Percentiles rank a stretch among this genome's conserved stretches.
Conservation (phyloP, 2,888 invertebrate genomes). For the Drosophila atroscutellata region DNA sequence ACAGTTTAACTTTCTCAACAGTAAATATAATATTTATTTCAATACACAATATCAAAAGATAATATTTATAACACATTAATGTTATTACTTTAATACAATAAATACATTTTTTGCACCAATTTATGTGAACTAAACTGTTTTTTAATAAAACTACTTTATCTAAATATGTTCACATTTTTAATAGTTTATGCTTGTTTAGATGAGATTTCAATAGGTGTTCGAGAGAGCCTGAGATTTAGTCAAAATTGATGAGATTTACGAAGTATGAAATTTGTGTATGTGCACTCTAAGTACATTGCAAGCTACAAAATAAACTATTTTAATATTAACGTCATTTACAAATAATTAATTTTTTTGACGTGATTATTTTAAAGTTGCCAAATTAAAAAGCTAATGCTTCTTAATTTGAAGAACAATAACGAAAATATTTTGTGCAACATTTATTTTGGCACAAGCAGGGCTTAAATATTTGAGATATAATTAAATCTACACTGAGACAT, state of each 20-base stretch:
- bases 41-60: conserved; percentile 10
- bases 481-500: conserved; percentile 14
- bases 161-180: conserved; percentile 41
- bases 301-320: background rate
- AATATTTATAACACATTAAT: background rate
- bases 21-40: conserved; percentile 14
- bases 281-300: conserved; percentile 20
- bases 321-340: conserved; percentile 2
- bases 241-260: conserved; percentile 33
- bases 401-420: background rate
- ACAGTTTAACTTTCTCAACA: conserved; percentile 6
- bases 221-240: conserved; percentile 51
- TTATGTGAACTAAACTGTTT: background rate
- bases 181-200: background rate
- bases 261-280: conserved; percentile 1
- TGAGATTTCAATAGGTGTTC: conserved; percentile 28
- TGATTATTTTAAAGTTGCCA: background rate
- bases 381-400: background rate
- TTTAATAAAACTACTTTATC: conserved; percentile 27
- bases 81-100: conserved; percentile 21
- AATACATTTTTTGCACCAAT: conserved; percentile 28
- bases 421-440: conserved; percentile 23
- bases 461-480: conserved; percentile 14
- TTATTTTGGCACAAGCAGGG: conserved; percentile 44
- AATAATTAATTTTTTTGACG: conserved; percentile 2